Base-by-base conservation (phyloP, 2,888 invertebrate species). In the Brachypalpus laphriformis region DNA sequence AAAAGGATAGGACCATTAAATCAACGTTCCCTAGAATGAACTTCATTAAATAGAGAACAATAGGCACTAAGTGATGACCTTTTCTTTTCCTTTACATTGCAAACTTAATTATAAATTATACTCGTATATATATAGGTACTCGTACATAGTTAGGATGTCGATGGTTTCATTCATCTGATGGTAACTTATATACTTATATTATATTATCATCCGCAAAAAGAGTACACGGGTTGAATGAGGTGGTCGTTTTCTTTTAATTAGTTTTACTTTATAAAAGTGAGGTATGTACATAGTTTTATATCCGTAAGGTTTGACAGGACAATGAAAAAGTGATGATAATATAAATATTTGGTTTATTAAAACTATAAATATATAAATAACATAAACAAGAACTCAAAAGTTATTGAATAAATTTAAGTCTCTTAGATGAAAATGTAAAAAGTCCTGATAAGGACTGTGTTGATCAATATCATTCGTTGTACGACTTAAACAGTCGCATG, bases 11-110 rank as follows among this genome's bases (percentile, higher is more conserved):
- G 18, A 37, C 45, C 71, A 72, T 72, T 71, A 71, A 49, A 71
- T 71, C 71, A 71, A 49, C 37, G 71, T 61, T 59, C 25, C 47
- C 49, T n/a, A 14, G 49, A 37, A 37, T 49, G 47, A 72, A 72
- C 28, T 61, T 72, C 34, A 72, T 49, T 49, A 40, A 51, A 34
- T 22, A 47, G 18, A n/a, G 37, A 59, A 72, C 71, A 72, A 72
- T 40, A 37, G 49, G 25, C 49, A 7, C 18, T 47, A 8, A 47
- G 25, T 49, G 59, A 61, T 28, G 49, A 14, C 49, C 71, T 18
- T 49, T 59, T 49, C n/a, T 49, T 18, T 20, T 22, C 6, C 51
- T 34, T 49, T 49, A 37, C 25, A 49, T 51, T 66, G 49, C 51
- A 34, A 51, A 37, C 51, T 37, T 66, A 34, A 66, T 66, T 66